Evolutionary conservation across 2,888 invertebrate species (phyloP), one percentile per base, ranked within the genome.

Genomic region (Lasioglossum villosulum): DNA sequence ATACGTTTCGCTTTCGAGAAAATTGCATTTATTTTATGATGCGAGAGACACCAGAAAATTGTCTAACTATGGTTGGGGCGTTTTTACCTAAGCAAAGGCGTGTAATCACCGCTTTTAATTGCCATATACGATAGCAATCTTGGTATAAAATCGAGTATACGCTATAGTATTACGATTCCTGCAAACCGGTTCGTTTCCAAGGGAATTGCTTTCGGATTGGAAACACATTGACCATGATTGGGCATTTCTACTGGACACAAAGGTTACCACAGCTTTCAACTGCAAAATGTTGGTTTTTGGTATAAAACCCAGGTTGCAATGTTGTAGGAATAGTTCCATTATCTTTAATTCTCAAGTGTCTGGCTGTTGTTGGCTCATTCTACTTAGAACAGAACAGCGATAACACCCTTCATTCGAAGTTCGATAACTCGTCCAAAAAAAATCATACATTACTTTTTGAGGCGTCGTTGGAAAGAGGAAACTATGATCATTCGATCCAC

Each of bases 391-490:
- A 52, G n/a, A n/a, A n/a, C 56, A 3, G 12, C 1, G 4, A n/a
- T 1, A 23, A 4, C 56, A 56, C 56, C 23, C 10, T n/a, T 12
- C 56, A n/a, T n/a, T n/a, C 12, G n/a, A 56, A n/a, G 10, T 56
- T 56, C 4, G 12, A n/a, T 12, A 56, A 56, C 56, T n/a, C 12
- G 23, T 0, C n/a, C 56, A n/a, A 56, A 56, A n/a, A 12, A 56
- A n/a, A 4, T 56, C 12, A 12, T 12, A n/a, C n/a, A n/a, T n/a
- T 12, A 56, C 12, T 56, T 56, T n/a, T n/a, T 12, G 1, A 56
- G 1, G n/a, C 0, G 10, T n/a, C 4, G 4, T n/a, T n/a, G 0
- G n/a, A n/a, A 56, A 56, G n/a, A n/a, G 12, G 1, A 4, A 12
- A 0, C 56, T 56, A 12, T 4, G 12, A n/a, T 56, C n/a, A n/a